phyloP scores from a whole-genome alignment of 2,113 vertebrate species.

The Polypterus senegalus region DNA sequence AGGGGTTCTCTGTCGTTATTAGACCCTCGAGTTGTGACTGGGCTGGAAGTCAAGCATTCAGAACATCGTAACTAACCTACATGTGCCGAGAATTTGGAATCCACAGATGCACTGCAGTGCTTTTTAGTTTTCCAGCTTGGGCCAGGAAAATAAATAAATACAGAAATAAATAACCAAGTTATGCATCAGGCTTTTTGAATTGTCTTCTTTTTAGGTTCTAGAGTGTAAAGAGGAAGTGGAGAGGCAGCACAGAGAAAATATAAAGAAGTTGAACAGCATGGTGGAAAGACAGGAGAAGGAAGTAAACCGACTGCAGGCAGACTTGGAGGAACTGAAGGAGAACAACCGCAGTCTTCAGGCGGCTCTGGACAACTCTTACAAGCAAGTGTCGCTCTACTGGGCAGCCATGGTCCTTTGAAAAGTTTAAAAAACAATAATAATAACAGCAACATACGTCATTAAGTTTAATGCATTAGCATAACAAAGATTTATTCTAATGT shows the following conservation, averaged over 20 bases:
- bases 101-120: no score
- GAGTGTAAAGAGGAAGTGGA: constrained; percentile 94
- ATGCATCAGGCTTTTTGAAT: background rate
- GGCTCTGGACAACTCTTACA: constrained; percentile 79
- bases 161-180: constrained; percentile 2
- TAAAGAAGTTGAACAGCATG: constrained; percentile 75
- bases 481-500: no score
- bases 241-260: constrained; percentile 89
- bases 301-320: constrained; percentile 53
- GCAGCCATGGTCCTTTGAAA: no score
- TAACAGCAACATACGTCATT: no score
- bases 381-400: constrained; percentile 50
- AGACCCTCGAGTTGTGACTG: no score
- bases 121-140: background rate
- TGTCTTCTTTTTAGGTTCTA: constrained; percentile 55
- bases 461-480: no score
- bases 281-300: constrained; percentile 86
- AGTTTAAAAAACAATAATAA: no score
- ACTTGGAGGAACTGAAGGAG: constrained; percentile 73
- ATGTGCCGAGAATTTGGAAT: no score
- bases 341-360: constrained; percentile 78
- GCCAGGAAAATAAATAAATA: background rate
- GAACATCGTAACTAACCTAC: no score
- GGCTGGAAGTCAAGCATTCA: no score
- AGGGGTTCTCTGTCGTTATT: no score